phyloP scores from a whole-genome alignment of 2,888 invertebrate genomes.

The Andrena trimmerana region DNA sequence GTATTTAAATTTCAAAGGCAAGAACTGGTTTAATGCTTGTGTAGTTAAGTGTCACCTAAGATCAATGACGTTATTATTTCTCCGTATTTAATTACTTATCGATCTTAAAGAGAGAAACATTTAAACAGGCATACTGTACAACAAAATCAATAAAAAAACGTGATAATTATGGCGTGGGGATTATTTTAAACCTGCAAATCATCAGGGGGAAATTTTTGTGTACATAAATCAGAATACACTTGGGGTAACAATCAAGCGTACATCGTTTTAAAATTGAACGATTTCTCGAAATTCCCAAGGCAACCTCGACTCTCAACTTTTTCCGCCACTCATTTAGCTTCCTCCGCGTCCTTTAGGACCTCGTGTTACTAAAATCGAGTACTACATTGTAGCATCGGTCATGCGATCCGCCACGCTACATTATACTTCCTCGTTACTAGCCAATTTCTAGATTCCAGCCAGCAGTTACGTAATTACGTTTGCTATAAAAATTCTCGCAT shows the following conservation, averaged over 20 bases:
- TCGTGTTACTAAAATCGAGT: not conserved
- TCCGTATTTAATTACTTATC: no score
- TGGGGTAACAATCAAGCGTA: no score
- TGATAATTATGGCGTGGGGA: not conserved
- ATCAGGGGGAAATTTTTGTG: no score
- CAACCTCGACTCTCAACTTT: not conserved
- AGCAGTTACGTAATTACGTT: constrained; percentile 10
- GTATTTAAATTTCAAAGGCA: no score
- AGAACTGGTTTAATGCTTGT: no score
- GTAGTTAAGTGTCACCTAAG: no score
- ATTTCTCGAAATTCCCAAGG: not conserved
- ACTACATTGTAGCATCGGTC: not conserved
- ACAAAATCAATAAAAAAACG: not conserved
- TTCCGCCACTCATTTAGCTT: not conserved
- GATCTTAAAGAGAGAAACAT: not conserved
- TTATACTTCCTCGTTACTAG: not conserved
- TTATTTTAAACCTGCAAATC: no score
- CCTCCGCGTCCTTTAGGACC: not conserved
- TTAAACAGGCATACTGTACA: not conserved
- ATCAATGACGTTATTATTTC: no score
- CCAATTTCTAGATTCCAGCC: not conserved
- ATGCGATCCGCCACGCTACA: not conserved
- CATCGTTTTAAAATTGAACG: no score
- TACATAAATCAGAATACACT: not conserved
- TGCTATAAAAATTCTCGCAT: not conserved